These are phyloP conservation scores for Nectonema munidae DNA, from an alignment of 2,888 invertebrate species.

Conservation along the genomic window DNA sequence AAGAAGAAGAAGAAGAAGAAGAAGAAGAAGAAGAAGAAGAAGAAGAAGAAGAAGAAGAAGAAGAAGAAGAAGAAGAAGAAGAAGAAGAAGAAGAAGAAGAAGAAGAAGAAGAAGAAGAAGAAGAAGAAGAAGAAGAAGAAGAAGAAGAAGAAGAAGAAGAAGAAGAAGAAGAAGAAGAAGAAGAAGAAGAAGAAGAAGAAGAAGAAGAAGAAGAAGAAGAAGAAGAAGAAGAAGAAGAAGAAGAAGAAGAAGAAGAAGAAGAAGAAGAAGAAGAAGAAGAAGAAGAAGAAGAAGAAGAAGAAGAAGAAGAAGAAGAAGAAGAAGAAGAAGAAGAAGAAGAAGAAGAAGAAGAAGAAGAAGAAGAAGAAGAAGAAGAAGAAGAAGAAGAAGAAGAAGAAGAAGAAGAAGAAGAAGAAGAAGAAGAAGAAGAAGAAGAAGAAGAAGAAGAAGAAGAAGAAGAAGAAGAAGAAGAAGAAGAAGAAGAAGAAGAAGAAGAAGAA, in stretches of 20 bases:
- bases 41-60: slow-evolving; percentile 5
- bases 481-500: slow-evolving; percentile 5
- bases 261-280: slow-evolving; percentile 5
- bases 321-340: slow-evolving; percentile 5
- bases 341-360: slow-evolving; percentile 5
- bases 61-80: slow-evolving; percentile 5
- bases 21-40: slow-evolving; percentile 5
- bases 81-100: slow-evolving; percentile 5
- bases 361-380: slow-evolving; percentile 5
- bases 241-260: slow-evolving; percentile 5
- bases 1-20: slow-evolving; percentile 5
- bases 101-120: slow-evolving; percentile 5
- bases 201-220: slow-evolving; percentile 5
- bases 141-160: slow-evolving; percentile 5
- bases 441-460: slow-evolving; percentile 5
- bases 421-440: slow-evolving; percentile 5
- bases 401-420: slow-evolving; percentile 5
- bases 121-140: slow-evolving; percentile 5
- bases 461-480: slow-evolving; percentile 5
- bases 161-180: slow-evolving; percentile 5
- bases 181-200: slow-evolving; percentile 5
- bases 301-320: slow-evolving; percentile 5
- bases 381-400: slow-evolving; percentile 5
- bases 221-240: slow-evolving; percentile 5
- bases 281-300: slow-evolving; percentile 5